These are phyloP conservation scores for Montipora capitata DNA, from an alignment of 92 coral and sea anemone species.

Conservation along the genomic window DNA sequence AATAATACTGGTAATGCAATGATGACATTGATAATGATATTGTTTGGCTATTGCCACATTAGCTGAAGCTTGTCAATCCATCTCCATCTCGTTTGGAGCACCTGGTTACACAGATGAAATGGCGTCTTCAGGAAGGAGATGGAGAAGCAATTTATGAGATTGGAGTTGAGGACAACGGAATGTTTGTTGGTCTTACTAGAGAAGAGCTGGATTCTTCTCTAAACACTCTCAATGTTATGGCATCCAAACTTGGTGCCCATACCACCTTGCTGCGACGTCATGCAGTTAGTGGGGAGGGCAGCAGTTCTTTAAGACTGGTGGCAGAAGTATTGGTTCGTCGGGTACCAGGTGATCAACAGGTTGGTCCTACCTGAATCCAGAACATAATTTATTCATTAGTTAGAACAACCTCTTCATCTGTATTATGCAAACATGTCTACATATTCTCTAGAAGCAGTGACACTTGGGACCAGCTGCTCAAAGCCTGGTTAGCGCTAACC, in stretches of 20 bases:
- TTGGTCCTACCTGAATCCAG: slow-evolving; percentile 2
- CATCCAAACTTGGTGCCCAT: slow-evolving; percentile 89
- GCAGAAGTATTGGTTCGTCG: slow-evolving; percentile 95
- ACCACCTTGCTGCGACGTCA: slow-evolving; percentile 86
- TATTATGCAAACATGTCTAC: too few relatives aligned
- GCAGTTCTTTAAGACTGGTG: slow-evolving; percentile 67
- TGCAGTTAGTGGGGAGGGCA: slow-evolving; percentile 56
- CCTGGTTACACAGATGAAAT: slow-evolving; percentile 96
- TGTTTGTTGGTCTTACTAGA: slow-evolving; percentile 88
- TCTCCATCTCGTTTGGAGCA: slow-evolving; percentile 90
- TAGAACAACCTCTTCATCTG: too few relatives aligned
- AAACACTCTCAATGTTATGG: slow-evolving; percentile 89
- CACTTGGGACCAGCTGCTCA: too few relatives aligned
- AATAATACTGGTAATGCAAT: too few relatives aligned
- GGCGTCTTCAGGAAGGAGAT: slow-evolving; percentile 99
- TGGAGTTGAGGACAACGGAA: slow-evolving; percentile 97
- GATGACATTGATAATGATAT: too few relatives aligned
- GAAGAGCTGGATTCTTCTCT: slow-evolving; percentile 91
- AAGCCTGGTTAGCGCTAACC: too few relatives aligned
- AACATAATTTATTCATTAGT: not conserved
- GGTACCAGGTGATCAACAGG: slow-evolving; percentile 98
- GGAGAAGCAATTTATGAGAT: slow-evolving; percentile 99
- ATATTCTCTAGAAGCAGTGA: too few relatives aligned
- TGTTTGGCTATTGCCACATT: not conserved
- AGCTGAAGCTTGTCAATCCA: slow-evolving; percentile 97